Conservation (phyloP, 1,140 invertebrate species). For the Metopolophium dirhodum region DNA sequence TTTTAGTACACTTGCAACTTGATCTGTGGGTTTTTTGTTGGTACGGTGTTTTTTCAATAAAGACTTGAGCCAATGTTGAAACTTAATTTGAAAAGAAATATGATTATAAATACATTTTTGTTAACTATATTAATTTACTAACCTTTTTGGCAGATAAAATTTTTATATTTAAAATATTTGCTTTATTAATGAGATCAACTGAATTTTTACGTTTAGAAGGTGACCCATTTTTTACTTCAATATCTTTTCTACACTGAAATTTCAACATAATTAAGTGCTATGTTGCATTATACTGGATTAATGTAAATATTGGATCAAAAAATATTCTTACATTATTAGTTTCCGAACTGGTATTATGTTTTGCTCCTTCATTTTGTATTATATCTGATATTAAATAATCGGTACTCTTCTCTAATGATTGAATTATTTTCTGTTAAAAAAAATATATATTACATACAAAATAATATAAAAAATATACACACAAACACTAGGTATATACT, state of each 20-base stretch:
- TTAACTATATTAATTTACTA: neutral
- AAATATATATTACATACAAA: neutral
- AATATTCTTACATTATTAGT: slow-evolving; percentile 32
- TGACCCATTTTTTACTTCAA: neutral
- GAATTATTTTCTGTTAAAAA: slow-evolving; percentile 26
- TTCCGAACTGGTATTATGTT: neutral
- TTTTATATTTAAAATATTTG: slow-evolving; percentile 37
- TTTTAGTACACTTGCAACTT: slow-evolving; percentile 35
- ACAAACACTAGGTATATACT: too few relatives aligned
- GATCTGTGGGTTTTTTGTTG: slow-evolving; percentile 17
- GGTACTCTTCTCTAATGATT: slow-evolving; percentile 27
- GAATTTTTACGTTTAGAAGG: slow-evolving; percentile 29
- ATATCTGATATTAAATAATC: slow-evolving; percentile 54
- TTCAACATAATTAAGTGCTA: neutral
- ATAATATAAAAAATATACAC: neutral
- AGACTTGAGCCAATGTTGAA: slow-evolving; percentile 43
- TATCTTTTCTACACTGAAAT: slow-evolving; percentile 4
- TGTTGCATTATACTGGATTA: neutral
- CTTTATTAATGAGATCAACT: slow-evolving; percentile 38
- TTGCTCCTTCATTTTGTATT: neutral
- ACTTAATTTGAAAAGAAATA: slow-evolving; percentile 12
- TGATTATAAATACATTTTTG: neutral
- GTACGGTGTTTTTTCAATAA: slow-evolving; percentile 32
- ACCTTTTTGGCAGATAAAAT: slow-evolving; percentile 48
- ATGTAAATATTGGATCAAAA: neutral